phyloP scores from a whole-genome alignment of 1,140 invertebrate species.

The Heliothis subflexa region DNA sequence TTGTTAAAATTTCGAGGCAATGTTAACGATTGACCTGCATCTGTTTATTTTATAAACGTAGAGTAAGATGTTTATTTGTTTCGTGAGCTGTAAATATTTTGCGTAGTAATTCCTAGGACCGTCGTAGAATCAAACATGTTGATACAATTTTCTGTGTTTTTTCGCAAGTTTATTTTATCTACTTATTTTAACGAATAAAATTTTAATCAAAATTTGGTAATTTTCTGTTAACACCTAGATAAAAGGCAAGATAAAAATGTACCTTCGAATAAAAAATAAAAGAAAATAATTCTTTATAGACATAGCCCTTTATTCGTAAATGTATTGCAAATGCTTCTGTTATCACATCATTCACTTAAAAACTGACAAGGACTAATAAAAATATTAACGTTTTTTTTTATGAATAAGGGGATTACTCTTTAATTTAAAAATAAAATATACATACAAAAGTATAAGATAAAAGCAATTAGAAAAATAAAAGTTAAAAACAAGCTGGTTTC shows the following conservation, averaged over 20 bases:
- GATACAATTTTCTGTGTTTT: slow-evolving; percentile 82
- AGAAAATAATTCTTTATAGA: neutral
- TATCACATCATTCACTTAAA: neutral
- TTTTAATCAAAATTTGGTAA: slow-evolving; percentile 65
- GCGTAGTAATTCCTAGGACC: slow-evolving; percentile 73
- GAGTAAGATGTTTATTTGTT: slow-evolving; percentile 73
- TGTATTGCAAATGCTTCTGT: neutral
- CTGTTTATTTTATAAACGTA: slow-evolving; percentile 67
- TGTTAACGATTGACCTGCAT: slow-evolving; percentile 81
- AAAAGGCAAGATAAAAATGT: neutral
- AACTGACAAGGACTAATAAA: neutral
- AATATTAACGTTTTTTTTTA: neutral
- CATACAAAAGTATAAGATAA: slow-evolving; percentile 29
- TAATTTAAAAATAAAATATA: slow-evolving; percentile 31
- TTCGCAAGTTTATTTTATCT: slow-evolving; percentile 86
- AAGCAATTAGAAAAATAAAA: slow-evolving; percentile 47
- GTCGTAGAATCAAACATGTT: slow-evolving; percentile 81
- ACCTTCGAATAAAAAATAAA: neutral
- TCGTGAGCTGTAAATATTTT: slow-evolving; percentile 81
- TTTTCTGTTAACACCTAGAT: neutral
- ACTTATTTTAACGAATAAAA: slow-evolving; percentile 86
- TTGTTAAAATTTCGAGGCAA: slow-evolving; percentile 60
- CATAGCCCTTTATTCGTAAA: slow-evolving; percentile 9
- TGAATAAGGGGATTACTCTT: neutral
- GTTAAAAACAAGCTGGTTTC: slow-evolving; percentile 28